A percentile compares a stretch with the other conserved stretches of the same genome.
Evolutionary conservation across 2,797 vertebrate genomes (phyloP).

Genomic region (Silurus aristotelis): DNA sequence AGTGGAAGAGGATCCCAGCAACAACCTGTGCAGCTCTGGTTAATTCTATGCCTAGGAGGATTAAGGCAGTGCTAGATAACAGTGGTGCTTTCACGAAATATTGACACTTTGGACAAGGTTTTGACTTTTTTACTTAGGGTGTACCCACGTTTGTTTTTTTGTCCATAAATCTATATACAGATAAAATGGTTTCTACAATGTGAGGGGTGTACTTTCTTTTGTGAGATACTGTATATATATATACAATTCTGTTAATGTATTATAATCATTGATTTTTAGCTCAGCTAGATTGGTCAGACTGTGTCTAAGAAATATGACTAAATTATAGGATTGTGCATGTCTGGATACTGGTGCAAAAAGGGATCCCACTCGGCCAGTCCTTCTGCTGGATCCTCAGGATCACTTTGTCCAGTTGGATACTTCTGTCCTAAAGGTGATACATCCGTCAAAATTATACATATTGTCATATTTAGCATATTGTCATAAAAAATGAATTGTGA

Average conservation of each 20-base stretch:
- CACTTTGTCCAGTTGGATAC: constrained; percentile 80
- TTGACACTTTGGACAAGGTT: too few relatives aligned
- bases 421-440: constrained; percentile 82
- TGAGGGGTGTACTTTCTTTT: too few relatives aligned
- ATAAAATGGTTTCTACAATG: too few relatives aligned
- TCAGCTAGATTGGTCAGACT: not conserved
- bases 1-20: too few relatives aligned
- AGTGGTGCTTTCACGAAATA: too few relatives aligned
- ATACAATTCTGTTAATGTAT: not conserved
- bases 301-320: constrained; percentile 27
- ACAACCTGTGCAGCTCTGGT: too few relatives aligned
- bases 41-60: too few relatives aligned
- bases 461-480: not conserved
- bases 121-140: too few relatives aligned
- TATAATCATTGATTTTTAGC: not conserved
- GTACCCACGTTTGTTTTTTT: too few relatives aligned
- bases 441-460: not conserved
- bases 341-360: constrained; percentile 85
- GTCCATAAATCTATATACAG: too few relatives aligned
- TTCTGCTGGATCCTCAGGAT: constrained; percentile 73
- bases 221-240: too few relatives aligned
- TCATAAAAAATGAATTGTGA: not conserved
- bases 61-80: too few relatives aligned
- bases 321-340: constrained; percentile 77
- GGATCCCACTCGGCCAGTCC: constrained; percentile 76